Conservation (phyloP, 2,797 vertebrate genomes). For the Catamblyrhynchus diadema region DNA sequence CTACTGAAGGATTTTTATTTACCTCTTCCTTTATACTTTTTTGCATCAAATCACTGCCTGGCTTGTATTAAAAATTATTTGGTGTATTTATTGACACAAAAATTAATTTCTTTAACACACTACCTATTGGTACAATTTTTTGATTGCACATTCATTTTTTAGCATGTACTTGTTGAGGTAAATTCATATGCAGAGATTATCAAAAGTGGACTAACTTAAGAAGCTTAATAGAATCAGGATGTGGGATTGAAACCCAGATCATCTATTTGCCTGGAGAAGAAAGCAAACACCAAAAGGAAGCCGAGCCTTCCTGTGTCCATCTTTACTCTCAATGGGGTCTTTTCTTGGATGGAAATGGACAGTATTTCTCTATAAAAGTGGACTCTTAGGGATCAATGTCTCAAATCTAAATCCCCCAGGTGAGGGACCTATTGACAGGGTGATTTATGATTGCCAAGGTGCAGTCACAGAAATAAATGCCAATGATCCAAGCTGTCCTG, state of each 20-base stretch:
- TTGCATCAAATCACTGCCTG: not conserved
- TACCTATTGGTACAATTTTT: not conserved
- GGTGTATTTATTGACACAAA: not conserved
- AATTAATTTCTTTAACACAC: not conserved
- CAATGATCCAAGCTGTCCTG: not conserved
- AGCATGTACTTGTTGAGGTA: not conserved
- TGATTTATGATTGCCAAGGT: not conserved
- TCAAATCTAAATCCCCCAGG: not conserved
- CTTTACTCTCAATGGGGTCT: not conserved
- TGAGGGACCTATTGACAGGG: not conserved
- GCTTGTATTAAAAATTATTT: not conserved
- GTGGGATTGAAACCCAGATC: not conserved
- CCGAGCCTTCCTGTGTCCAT: fast-evolving
- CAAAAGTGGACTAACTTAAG: not conserved
- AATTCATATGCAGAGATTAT: not conserved
- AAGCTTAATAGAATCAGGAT: not conserved
- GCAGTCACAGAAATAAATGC: not conserved
- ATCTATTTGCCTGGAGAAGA: not conserved
- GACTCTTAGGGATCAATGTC: not conserved
- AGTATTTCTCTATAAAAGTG: not conserved
- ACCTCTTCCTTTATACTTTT: not conserved
- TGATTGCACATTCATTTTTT: not conserved
- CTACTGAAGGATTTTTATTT: not conserved
- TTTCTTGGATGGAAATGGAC: not conserved
- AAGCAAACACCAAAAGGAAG: not conserved